phyloP scores from a whole-genome alignment of 1,140 invertebrate genomes.

The Dolichoris vasculosae region DNA sequence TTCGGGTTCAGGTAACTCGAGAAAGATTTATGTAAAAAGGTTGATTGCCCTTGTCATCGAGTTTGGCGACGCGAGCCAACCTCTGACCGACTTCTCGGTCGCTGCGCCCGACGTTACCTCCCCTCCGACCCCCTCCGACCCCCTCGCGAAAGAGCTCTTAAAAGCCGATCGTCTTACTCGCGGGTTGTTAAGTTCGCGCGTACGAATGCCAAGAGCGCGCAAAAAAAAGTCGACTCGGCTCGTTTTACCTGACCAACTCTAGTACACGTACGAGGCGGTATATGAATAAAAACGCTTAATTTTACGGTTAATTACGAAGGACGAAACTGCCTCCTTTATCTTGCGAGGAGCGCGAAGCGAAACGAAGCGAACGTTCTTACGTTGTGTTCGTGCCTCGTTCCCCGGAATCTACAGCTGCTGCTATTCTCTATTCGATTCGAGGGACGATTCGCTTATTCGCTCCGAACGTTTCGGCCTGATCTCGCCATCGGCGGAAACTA shows the following conservation, averaged over 20 bases:
- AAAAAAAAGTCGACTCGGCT: not conserved
- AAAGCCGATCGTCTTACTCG: not conserved
- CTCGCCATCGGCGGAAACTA: not conserved
- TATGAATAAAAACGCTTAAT: not conserved
- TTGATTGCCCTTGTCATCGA: not conserved
- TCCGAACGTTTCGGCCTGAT: not conserved
- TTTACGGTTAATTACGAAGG: conserved; percentile 9
- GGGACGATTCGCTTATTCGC: not conserved
- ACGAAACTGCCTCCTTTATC: not conserved
- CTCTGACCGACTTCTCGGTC: not conserved
- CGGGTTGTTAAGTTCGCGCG: not conserved
- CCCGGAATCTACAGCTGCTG: not conserved
- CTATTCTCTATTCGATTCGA: not conserved
- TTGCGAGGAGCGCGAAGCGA: no score
- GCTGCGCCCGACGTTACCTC: no score
- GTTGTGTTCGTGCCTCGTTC: not conserved
- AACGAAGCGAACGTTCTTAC: not conserved
- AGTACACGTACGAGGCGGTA: not conserved
- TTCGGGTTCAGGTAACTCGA: not conserved
- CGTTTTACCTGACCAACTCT: not conserved
- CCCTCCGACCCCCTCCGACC: not conserved
- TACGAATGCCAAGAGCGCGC: not conserved
- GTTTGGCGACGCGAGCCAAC: not conserved
- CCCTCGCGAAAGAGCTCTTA: no score
- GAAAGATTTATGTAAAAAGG: not conserved